A percentile compares a stretch with the other conserved stretches of the same genome.
These are phyloP conservation scores for Parus major DNA, from an alignment of 2,113 vertebrate genomes.

Conservation along the genomic window DNA sequence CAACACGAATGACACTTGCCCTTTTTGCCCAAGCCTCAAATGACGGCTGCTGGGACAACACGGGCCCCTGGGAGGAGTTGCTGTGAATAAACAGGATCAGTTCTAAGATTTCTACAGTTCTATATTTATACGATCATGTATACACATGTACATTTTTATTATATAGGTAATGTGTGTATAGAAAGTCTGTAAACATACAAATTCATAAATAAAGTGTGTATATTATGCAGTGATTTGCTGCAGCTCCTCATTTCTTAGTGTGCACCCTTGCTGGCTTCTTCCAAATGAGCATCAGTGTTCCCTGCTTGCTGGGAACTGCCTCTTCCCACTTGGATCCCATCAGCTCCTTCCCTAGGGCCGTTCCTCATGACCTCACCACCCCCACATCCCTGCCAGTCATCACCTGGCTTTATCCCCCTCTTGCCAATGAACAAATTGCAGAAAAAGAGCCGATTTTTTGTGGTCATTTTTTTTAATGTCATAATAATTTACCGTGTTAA, in stretches of 20 bases:
- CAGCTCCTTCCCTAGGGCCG: not conserved
- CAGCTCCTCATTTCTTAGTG: not conserved
- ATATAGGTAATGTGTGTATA: constrained; percentile 82
- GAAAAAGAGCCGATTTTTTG: not conserved
- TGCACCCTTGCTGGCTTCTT: not conserved
- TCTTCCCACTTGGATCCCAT: not conserved
- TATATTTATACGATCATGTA: constrained; percentile 81
- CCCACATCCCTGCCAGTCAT: not conserved
- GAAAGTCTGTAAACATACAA: constrained; percentile 77
- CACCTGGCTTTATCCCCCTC: not conserved
- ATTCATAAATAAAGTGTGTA: constrained; percentile 82
- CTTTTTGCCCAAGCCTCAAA: constrained; percentile 83
- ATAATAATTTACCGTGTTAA: constrained; percentile 70
- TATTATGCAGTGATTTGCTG: constrained; percentile 75
- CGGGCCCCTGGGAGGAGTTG: not conserved
- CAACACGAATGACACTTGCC: constrained; percentile 84
- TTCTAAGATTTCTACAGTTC: constrained; percentile 77
- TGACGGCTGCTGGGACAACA: constrained; percentile 44
- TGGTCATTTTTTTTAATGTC: constrained; percentile 52
- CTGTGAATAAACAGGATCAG: constrained; percentile 71
- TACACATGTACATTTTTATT: constrained; percentile 85
- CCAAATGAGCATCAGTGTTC: rapidly evolving
- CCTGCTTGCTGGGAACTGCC: not conserved
- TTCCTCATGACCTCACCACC: rapidly evolving
- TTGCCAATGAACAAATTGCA: not conserved